phyloP scores from a whole-genome alignment of 2,113 vertebrate species.

The Porphyrio hochstetteri region DNA sequence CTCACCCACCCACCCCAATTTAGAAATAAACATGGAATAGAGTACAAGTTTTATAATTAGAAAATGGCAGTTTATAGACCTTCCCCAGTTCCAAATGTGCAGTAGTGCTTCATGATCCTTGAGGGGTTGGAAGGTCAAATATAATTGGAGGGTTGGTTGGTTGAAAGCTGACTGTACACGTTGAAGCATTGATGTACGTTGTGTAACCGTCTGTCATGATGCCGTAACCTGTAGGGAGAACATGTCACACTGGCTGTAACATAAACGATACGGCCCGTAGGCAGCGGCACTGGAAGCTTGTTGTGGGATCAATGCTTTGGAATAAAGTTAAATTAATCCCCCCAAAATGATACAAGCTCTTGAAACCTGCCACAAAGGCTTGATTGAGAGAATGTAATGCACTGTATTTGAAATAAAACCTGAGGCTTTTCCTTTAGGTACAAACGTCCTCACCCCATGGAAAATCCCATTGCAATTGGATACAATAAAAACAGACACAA shows the following conservation, averaged over 20 bases:
- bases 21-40: constrained; percentile 83
- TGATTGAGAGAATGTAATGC: not conserved
- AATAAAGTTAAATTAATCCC: not conserved
- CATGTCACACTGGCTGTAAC: constrained; percentile 25
- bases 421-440: not conserved
- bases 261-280: not conserved
- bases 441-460: fast-evolving
- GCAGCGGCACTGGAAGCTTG: not conserved
- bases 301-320: not conserved
- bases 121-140: constrained; percentile 96
- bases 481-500: not conserved
- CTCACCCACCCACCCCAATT: constrained; percentile 51
- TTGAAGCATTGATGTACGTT: constrained; percentile 95
- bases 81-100: constrained; percentile 48
- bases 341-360: not conserved
- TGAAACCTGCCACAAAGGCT: not conserved
- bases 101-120: constrained; percentile 87
- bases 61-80: constrained; percentile 80
- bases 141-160: constrained; percentile 98
- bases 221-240: constrained; percentile 87
- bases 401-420: not conserved
- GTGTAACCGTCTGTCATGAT: constrained; percentile 98
- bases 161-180: constrained; percentile 98
- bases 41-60: constrained; percentile 79
- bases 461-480: not conserved